A percentile compares a stretch with the other conserved stretches of the same genome.
These are phyloP conservation scores for Magallana angulata DNA, from an alignment of 1,140 invertebrate species.

Conservation along the genomic window DNA sequence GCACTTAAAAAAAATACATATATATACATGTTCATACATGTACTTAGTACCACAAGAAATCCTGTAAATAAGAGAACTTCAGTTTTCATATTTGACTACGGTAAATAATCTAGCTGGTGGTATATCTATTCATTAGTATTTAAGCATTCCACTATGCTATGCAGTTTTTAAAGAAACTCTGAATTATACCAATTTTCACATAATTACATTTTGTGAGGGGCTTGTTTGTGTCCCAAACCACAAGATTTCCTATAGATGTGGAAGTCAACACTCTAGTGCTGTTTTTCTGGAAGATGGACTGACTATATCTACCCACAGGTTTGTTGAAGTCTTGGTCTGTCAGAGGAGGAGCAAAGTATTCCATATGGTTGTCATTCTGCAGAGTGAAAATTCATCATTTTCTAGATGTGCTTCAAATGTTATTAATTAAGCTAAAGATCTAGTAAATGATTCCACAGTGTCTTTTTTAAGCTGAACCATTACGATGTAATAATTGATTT, in stretches of 20 bases:
- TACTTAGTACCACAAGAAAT: no score
- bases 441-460: no score
- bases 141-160: background rate
- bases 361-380: conserved; percentile 71
- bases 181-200: no score
- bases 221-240: conserved; percentile 79
- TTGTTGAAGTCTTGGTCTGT: conserved; percentile 79
- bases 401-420: no score
- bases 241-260: conserved; percentile 79
- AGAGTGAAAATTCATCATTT: background rate
- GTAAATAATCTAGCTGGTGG: background rate
- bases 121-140: background rate
- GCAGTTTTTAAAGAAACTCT: no score
- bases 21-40: background rate
- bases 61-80: background rate
- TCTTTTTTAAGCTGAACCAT: no score
- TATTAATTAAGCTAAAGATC: no score
- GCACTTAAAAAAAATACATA: conserved; percentile 63
- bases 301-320: conserved; percentile 78
- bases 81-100: background rate
- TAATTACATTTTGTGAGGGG: conserved; percentile 75
- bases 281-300: conserved; percentile 77
- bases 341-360: conserved; percentile 78
- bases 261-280: conserved; percentile 75
- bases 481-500: no score